Evolutionary conservation across 2,888 invertebrate species (phyloP), one percentile per base, ranked within the genome.

Genomic region (Anticlea derivata): DNA sequence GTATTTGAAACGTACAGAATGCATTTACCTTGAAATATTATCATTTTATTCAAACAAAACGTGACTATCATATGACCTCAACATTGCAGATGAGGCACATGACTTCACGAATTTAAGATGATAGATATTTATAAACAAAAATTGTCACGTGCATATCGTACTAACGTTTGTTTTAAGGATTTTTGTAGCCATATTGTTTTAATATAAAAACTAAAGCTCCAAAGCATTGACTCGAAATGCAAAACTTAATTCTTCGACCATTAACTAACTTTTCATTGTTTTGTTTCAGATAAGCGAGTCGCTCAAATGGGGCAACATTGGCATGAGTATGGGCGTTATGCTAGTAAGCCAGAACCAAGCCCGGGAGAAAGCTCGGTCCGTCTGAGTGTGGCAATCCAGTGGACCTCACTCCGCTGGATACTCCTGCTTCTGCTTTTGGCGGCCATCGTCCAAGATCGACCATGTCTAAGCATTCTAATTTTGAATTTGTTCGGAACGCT

Each of bases 271-370:
- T 52, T 5, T 23, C 10, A 43, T 68, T 70, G 64, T 68, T 49
- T 89, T 86, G 90, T 93, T 92, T 34, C 91, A 94, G 94, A 93
- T 94, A 83, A 93, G 93, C 80, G 94, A 94, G 86, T 93, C 93
- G 75, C 91, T 93, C 61, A 94, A 93, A 83, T 94, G 94, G 94
- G 93, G 94, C 71, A 93, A 92, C 81, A 92, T 94, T 70, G 94
- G 94, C 73, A 93, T 94, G 91, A 94, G 92, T 74, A 93, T 93
- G 81, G 94, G 94, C 65, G 92, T 94, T 62, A 85, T 93, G 83
- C 88, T 94, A 60, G 90, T 94, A 65, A 92, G 89, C 79, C 93
- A 92, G 78, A 82, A 66, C 68, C 75, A 84, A 63, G 71, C 75
- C 48, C 64, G 84, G 53, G 76, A 81, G 57, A 90, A 89, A 66